Base-by-base conservation (phyloP, 1,140 invertebrate genomes). In the Conopomorpha cramerella region DNA sequence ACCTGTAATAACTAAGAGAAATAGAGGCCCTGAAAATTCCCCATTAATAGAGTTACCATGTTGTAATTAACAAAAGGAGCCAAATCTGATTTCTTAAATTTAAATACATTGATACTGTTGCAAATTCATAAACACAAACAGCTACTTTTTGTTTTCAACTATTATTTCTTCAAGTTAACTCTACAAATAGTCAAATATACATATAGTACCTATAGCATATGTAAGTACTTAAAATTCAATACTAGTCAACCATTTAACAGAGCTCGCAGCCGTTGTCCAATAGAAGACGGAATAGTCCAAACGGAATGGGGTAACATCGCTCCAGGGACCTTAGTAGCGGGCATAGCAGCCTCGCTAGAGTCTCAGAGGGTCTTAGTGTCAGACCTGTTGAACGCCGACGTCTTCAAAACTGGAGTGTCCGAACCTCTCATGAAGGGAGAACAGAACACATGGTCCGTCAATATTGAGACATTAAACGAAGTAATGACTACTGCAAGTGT, bases 201-300 rank as follows among this genome's bases (percentile, higher is more conserved):
- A n/a, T n/a, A n/a, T n/a, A n/a, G n/a, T n/a, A n/a, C n/a, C n/a
- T n/a, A n/a, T n/a, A n/a, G n/a, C n/a, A n/a, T n/a, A n/a, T n/a
- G n/a, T n/a, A n/a, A n/a, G n/a, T n/a, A n/a, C n/a, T n/a, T n/a
- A n/a, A n/a, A n/a, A n/a, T n/a, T n/a, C n/a, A n/a, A n/a, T n/a
- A 28, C 27, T 28, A 3, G n/a, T 28, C 10, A 11, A 19, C 23
- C 14, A 34, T 3, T 15, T 56, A 56, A 30, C 43, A 68, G 68
- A 45, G 38, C 57, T 12, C 41, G 47, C 32, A 82, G 80, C 47
- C 55, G 70, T 35, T 85, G 84, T 53, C 82, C 83, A 2, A 77
- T 81, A 35, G 83, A 85, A 66, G 70, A 79, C 12, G 84, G 84
- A 3, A 80, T 84, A 1, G 60, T 86, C 6, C 58, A 81, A 45